A percentile compares a stretch with the other conserved stretches of the same genome.
These are phyloP conservation scores for Boloria selene DNA, from an alignment of 2,888 invertebrate genomes.

Conservation along the genomic window DNA sequence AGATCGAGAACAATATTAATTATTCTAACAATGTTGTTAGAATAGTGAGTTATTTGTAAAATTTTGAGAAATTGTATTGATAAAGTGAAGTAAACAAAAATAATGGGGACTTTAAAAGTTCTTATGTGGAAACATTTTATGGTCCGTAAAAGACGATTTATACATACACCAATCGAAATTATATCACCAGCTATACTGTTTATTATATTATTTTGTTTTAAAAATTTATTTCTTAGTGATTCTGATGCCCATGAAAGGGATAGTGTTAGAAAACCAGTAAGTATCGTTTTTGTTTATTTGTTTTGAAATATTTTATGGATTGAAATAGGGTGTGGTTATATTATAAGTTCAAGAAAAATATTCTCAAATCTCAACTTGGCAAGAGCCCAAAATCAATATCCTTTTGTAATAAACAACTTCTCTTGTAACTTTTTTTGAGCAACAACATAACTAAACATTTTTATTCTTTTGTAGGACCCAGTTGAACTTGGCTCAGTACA, in stretches of 20 bases:
- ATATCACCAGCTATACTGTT: conserved; percentile 48
- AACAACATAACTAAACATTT: not conserved
- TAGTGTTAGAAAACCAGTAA: conserved; percentile 25
- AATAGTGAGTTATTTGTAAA: not conserved
- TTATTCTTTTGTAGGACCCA: conserved; percentile 39
- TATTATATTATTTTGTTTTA: conserved; percentile 34
- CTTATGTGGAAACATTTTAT: conserved; percentile 58
- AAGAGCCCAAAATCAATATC: conserved; percentile 13
- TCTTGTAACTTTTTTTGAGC: not conserved
- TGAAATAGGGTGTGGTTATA: not conserved
- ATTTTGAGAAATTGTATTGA: not conserved
- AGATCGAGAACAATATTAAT: not conserved
- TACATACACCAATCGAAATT: conserved; percentile 52
- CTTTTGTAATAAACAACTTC: not conserved
- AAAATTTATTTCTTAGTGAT: not conserved
- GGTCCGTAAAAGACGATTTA: conserved; percentile 50
- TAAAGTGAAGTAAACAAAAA: conserved; percentile 35
- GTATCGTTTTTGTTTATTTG: conserved; percentile 2
- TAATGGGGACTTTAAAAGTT: conserved; percentile 46
- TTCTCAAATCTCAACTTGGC: conserved; percentile 5
- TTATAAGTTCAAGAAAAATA: not conserved
- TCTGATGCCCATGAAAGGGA: not conserved
- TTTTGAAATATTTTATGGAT: not conserved
- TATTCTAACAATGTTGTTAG: not conserved
- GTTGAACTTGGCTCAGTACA: conserved; percentile 23